phyloP scores from a whole-genome alignment of 2,888 invertebrate genomes.

The Nipponacmea schrenckii region DNA sequence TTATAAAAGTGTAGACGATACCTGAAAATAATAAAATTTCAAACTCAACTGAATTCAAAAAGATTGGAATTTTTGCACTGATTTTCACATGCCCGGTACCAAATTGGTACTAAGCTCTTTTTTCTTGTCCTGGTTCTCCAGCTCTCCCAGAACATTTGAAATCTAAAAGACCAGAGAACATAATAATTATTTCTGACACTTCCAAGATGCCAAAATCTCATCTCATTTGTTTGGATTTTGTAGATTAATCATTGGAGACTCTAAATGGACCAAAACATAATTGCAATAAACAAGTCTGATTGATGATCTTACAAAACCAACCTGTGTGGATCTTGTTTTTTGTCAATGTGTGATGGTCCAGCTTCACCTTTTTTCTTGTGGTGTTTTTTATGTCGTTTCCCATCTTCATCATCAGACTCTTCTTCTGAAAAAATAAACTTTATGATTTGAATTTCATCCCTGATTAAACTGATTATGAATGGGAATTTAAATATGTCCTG shows the following conservation, averaged over 20 bases:
- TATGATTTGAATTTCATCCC: constrained; percentile 1
- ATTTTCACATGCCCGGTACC: too few relatives aligned
- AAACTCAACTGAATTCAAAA: background rate
- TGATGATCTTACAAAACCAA: background rate
- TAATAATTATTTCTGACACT: too few relatives aligned
- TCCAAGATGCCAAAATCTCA: too few relatives aligned
- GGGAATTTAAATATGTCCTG: background rate
- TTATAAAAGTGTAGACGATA: constrained; percentile 86
- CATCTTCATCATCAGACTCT: constrained; percentile 8
- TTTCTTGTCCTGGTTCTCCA: too few relatives aligned
- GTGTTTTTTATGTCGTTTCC: background rate
- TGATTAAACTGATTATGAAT: too few relatives aligned
- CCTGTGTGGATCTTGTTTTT: background rate
- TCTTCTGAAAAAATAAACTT: background rate
- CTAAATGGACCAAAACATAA: too few relatives aligned
- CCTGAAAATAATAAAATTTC: constrained; percentile 36
- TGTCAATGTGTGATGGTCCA: background rate
- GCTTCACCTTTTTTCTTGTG: background rate
- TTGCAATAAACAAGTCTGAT: too few relatives aligned
- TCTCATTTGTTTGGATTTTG: too few relatives aligned
- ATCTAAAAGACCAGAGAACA: too few relatives aligned
- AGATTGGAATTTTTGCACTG: background rate
- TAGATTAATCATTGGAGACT: too few relatives aligned
- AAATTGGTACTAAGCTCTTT: too few relatives aligned
- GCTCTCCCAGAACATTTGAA: too few relatives aligned